Conservation (phyloP, 2,797 vertebrate genomes). For the Chiroxiphia lanceolata region DNA sequence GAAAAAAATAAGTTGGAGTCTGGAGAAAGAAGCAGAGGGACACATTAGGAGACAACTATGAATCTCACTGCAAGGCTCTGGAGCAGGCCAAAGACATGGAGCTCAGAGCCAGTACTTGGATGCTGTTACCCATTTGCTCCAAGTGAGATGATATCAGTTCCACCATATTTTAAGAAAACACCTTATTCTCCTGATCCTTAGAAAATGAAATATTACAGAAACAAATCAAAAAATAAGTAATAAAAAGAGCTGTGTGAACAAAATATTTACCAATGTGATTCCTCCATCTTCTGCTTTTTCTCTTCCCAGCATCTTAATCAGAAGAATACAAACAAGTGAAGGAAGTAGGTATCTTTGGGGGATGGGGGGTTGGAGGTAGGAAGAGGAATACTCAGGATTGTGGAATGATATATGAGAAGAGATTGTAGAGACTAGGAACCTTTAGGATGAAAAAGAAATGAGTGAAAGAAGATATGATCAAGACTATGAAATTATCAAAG, state of each 20-base stretch:
- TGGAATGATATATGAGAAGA: background rate
- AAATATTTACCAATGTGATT: background rate
- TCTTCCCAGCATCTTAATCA: background rate
- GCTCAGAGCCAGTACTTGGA: background rate
- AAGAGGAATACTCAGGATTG: background rate
- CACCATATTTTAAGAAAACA: background rate
- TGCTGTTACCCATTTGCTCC: background rate
- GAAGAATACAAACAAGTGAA: background rate
- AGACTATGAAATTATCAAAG: slow-evolving; percentile 33
- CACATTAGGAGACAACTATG: background rate
- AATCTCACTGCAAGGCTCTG: background rate
- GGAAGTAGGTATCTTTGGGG: background rate
- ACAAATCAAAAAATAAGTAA: background rate
- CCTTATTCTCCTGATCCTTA: background rate
- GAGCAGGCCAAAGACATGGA: background rate
- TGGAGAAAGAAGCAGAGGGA: background rate
- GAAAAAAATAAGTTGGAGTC: background rate
- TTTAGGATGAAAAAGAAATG: background rate
- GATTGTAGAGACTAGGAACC: background rate
- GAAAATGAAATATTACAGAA: background rate
- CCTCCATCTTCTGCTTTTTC: background rate
- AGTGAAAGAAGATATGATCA: background rate
- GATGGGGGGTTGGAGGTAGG: background rate
- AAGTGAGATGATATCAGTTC: background rate
- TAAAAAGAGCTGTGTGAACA: background rate